Conservation (phyloP, 2,888 invertebrate species). For the Augochlorella aurata region DNA sequence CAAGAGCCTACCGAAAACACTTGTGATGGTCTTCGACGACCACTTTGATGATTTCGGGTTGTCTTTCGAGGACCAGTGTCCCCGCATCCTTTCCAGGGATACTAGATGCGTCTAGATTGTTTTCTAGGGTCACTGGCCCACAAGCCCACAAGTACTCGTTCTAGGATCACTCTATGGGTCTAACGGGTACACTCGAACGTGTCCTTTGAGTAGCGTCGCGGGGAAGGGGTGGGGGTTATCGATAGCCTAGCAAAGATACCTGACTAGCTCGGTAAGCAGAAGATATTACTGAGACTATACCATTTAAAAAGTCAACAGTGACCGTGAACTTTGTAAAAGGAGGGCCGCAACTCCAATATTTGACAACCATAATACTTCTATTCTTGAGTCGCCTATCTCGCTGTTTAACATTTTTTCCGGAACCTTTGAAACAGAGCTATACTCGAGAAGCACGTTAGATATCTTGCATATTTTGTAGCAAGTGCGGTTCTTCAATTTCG, state of each 20-base stretch:
- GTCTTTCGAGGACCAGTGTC: not conserved
- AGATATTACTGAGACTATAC: slow-evolving; percentile 11
- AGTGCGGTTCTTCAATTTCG: no score
- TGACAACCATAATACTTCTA: slow-evolving; percentile 16
- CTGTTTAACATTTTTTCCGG: not conserved
- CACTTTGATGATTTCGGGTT: not conserved
- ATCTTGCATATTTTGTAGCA: not conserved
- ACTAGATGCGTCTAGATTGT: not conserved
- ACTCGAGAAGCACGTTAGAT: not conserved
- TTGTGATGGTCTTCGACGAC: not conserved
- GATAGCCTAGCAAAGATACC: slow-evolving; percentile 14
- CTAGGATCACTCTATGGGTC: not conserved
- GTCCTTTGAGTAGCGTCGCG: not conserved
- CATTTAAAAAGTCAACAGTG: slow-evolving; percentile 14
- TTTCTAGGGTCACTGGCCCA: slow-evolving; percentile 2
- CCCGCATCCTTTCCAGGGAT: not conserved
- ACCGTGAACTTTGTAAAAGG: slow-evolving; percentile 11
- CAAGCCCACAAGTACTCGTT: not conserved
- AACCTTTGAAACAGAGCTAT: not conserved
- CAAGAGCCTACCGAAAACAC: slow-evolving; percentile 3
- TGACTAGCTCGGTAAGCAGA: not conserved
- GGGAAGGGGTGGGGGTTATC: not conserved
- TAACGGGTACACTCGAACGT: not conserved
- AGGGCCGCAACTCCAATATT: slow-evolving; percentile 11
- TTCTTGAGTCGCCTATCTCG: not conserved